phyloP scores from a whole-genome alignment of 2,888 invertebrate genomes.

The Pasiphila rectangulata region DNA sequence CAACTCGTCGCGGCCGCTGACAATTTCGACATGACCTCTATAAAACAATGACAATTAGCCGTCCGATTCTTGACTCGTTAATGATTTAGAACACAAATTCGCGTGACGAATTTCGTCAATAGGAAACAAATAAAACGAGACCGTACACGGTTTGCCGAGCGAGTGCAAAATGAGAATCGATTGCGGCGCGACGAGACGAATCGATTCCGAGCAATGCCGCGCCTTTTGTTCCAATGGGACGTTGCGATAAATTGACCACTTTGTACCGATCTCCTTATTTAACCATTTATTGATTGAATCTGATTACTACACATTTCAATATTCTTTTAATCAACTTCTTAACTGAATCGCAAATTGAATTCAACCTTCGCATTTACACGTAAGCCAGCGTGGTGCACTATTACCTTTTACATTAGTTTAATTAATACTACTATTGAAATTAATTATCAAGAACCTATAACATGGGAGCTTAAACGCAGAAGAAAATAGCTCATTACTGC shows the following conservation, averaged over 20 bases:
- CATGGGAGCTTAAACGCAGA: conserved; percentile 16
- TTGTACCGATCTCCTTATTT: conserved; percentile 65
- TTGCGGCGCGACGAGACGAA: conserved; percentile 63
- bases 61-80: conserved; percentile 50
- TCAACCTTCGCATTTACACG: conserved; percentile 15
- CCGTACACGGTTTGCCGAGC: conserved; percentile 53
- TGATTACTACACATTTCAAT: conserved; percentile 28
- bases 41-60: conserved; percentile 67
- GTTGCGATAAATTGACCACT: conserved; percentile 59
- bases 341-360: conserved; percentile 19
- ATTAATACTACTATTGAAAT: conserved; percentile 24
- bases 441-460: conserved; percentile 26
- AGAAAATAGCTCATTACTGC: conserved; percentile 33
- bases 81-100: conserved; percentile 48
- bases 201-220: conserved; percentile 64
- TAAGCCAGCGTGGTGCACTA: too few relatives aligned
- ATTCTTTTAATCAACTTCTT: conserved; percentile 27
- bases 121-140: conserved; percentile 53
- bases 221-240: conserved; percentile 53
- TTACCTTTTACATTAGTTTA: conserved; percentile 13
- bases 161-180: conserved; percentile 57
- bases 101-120: conserved; percentile 44
- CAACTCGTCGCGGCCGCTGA: conserved; percentile 55
- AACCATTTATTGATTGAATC: conserved; percentile 50
- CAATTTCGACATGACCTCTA: conserved; percentile 65